These are phyloP conservation scores for Enteromius trimaculatus DNA, from an alignment of 2,797 vertebrate species.

Conservation along the genomic window DNA sequence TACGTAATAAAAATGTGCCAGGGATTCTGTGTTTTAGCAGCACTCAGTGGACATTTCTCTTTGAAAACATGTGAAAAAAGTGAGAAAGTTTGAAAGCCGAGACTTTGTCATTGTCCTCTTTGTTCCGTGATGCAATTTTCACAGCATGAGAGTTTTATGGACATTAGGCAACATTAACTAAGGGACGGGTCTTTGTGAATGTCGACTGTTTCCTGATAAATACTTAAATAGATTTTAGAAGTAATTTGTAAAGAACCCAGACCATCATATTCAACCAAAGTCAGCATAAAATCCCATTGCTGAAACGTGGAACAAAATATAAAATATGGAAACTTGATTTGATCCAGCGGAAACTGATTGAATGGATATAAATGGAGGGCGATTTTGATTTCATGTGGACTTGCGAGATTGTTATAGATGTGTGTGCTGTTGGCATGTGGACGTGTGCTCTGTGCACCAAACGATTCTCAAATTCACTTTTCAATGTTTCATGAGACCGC, in stretches of 20 bases:
- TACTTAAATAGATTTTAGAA: background rate
- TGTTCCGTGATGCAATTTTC: too few species aligned
- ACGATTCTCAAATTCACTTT: conserved; percentile 23
- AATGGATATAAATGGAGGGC: background rate
- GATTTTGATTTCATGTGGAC: background rate
- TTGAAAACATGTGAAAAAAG: too few species aligned
- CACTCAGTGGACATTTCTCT: too few species aligned
- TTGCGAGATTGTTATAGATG: background rate
- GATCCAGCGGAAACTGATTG: background rate
- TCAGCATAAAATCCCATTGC: background rate
- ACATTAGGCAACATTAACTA: background rate
- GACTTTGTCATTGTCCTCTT: background rate
- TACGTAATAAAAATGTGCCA: too few species aligned
- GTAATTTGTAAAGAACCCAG: background rate
- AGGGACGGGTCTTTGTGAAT: background rate
- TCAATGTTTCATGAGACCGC: conserved; percentile 38
- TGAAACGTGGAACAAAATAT: background rate
- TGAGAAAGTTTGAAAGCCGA: background rate
- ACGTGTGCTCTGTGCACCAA: background rate
- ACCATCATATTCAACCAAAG: too few species aligned
- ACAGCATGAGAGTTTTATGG: background rate
- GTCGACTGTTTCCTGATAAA: background rate
- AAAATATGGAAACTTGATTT: background rate
- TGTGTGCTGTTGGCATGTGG: background rate
- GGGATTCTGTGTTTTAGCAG: too few species aligned